phyloP scores from a whole-genome alignment of 2,888 invertebrate species.

The Steinernema carpocapsae region DNA sequence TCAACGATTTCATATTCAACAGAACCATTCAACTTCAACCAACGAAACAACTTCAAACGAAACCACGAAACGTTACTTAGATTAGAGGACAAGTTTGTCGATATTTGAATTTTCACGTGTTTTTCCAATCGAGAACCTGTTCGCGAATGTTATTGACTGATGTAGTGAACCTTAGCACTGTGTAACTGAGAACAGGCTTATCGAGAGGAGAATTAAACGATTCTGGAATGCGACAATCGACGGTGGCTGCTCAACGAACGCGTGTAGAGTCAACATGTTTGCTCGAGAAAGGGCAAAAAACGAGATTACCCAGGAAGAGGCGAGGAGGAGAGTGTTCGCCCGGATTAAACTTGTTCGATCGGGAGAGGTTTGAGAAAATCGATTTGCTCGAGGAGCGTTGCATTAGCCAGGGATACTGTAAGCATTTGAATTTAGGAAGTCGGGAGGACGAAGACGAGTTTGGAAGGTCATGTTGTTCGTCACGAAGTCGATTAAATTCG shows the following conservation, averaged over 20 bases:
- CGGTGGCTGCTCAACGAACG: neutral
- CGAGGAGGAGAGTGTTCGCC: too few relatives aligned
- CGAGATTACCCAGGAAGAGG: neutral
- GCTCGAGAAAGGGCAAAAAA: neutral
- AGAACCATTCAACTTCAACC: neutral
- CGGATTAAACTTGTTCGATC: too few relatives aligned
- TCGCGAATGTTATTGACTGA: slow-evolving; percentile 14
- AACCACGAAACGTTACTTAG: neutral
- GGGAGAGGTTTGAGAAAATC: too few relatives aligned
- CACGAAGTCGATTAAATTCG: too few relatives aligned
- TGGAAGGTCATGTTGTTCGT: too few relatives aligned
- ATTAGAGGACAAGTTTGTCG: neutral
- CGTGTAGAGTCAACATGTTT: slow-evolving; percentile 8
- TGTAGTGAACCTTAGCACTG: slow-evolving; percentile 8
- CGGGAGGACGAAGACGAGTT: too few relatives aligned
- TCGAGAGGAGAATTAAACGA: slow-evolving; percentile 18
- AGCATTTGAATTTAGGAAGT: too few relatives aligned
- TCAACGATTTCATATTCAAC: neutral
- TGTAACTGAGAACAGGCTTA: slow-evolving; percentile 28
- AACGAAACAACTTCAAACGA: too few relatives aligned
- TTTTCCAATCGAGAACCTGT: neutral
- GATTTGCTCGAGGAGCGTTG: too few relatives aligned
- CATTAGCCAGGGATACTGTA: too few relatives aligned
- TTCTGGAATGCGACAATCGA: slow-evolving; percentile 28
- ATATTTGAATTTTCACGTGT: slow-evolving; percentile 4